Evolutionary conservation across 2,888 invertebrate species (phyloP), one percentile per base, ranked within the genome.

Genomic region (Latheticus oryzae): DNA sequence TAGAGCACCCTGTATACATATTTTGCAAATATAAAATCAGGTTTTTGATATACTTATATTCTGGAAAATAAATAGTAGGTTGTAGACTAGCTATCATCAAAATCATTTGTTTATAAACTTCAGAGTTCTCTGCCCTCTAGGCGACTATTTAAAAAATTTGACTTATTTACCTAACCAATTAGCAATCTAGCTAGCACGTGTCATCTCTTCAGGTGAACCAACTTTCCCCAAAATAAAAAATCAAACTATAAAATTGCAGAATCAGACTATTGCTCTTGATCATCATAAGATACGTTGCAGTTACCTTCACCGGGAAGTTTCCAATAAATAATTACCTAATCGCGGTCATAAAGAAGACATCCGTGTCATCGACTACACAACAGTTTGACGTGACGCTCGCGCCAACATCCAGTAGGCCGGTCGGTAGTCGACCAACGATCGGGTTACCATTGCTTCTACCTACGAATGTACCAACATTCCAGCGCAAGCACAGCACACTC

Each of bases 401-500:
- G 56, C 56, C 56, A 56, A 48, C 48, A 56, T 56, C 56, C 56
- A 56, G 56, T 56, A 56, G 56, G 56, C 56, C 42, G 33, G 15
- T 26, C 56, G 50, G 47, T 56, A 35, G 50, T 33, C 30, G 15
- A 11, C 37, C 11, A 23, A 15, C 8, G 11, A 38, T 48, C 40
- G 40, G 28, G 37, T 38, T 33, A 35, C 37, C 21, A 24, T 15
- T 13, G 19, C 59, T 62, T 35, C 55, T 43, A 28, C 55, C 33
- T 32, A 42, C 64, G 64, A 40, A 63, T 63, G 64, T 63, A 64
- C 51, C 64, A 63, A 66, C 67, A 68, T 69, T 68, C 69, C 67
- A 60, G 51, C 63, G 62, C 70, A 68, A 66, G 64, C 62, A 58
- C 57, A 64, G 63, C 72, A 71, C 71, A 71, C 73, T 70, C 62